These are phyloP conservation scores for Anoplophora glabripennis DNA, from an alignment of 1,140 invertebrate species.

Conservation along the genomic window DNA sequence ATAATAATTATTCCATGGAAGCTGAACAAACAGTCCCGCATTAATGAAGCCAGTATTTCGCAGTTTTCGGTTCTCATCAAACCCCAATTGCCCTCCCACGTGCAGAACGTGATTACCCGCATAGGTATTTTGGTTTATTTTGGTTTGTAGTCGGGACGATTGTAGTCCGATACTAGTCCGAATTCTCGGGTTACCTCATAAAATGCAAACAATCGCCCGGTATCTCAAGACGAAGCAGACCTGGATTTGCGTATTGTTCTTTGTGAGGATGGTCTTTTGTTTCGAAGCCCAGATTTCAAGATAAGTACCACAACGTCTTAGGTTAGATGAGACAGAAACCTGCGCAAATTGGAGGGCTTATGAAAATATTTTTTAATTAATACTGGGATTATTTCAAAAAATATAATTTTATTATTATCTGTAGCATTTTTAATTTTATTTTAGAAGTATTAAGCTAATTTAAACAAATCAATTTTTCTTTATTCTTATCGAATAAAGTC, in stretches of 20 bases:
- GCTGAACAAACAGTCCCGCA: conserved; percentile 17
- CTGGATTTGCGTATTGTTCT: conserved; percentile 18
- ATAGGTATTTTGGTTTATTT: conserved; percentile 23
- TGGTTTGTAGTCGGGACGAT: conserved; percentile 19
- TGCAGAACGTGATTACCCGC: conserved; percentile 8
- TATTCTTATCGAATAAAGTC: too few species aligned
- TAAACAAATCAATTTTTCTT: too few species aligned
- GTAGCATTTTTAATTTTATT: too few species aligned
- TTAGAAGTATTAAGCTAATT: too few species aligned
- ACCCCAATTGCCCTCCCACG: conserved; percentile 18
- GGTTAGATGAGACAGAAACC: too few species aligned
- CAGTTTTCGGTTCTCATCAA: conserved; percentile 11
- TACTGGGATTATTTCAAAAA: too few species aligned
- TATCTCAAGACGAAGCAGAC: conserved; percentile 15
- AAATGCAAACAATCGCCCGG: conserved; percentile 20
- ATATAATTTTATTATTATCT: too few species aligned
- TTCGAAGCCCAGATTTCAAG: neutral
- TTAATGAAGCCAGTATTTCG: conserved; percentile 11
- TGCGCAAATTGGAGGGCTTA: too few species aligned
- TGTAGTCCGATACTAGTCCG: conserved; percentile 26
- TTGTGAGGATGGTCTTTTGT: neutral
- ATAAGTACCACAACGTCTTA: neutral
- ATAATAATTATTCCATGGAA: conserved; percentile 13
- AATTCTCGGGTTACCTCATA: conserved; percentile 25
- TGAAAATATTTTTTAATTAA: too few species aligned